Conservation (phyloP, 2,888 invertebrate genomes). For the Ctena decussata region DNA sequence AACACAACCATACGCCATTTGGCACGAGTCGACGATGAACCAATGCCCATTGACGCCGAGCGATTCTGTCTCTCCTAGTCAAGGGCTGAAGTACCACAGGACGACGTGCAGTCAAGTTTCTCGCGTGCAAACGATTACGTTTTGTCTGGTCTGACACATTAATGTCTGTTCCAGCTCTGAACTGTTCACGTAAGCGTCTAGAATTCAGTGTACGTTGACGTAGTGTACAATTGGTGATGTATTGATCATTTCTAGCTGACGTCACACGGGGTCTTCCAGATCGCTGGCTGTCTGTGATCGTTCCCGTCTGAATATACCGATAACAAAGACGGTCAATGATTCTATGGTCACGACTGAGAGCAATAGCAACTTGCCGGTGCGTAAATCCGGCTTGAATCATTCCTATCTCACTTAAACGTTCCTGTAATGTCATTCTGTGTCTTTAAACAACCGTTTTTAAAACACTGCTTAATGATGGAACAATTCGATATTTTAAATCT, state of each 20-base stretch:
- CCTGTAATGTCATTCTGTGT: not conserved
- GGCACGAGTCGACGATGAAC: not conserved
- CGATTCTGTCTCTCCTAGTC: not conserved
- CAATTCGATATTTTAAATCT: not conserved
- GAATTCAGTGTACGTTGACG: not conserved
- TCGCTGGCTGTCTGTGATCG: not conserved
- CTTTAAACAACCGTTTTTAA: not conserved
- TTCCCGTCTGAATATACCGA: not conserved
- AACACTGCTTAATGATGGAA: not conserved
- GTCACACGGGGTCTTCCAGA: not conserved
- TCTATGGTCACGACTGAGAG: not conserved
- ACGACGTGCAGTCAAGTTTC: too few relatives aligned
- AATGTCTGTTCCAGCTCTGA: too few relatives aligned
- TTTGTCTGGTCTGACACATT: not conserved
- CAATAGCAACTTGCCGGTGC: not conserved
- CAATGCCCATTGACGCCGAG: not conserved
- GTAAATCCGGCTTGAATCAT: conserved; percentile 4
- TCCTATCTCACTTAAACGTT: not conserved
- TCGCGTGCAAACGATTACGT: not conserved
- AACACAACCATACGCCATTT: not conserved
- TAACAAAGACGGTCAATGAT: not conserved
- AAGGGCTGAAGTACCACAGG: not conserved
- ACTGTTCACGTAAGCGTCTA: too few relatives aligned
- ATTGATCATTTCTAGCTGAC: not conserved
- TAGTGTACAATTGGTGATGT: not conserved